A percentile compares a stretch with the other conserved stretches of the same genome.
Conservation (phyloP, 1,140 invertebrate genomes). For the Lithobius niger region DNA sequence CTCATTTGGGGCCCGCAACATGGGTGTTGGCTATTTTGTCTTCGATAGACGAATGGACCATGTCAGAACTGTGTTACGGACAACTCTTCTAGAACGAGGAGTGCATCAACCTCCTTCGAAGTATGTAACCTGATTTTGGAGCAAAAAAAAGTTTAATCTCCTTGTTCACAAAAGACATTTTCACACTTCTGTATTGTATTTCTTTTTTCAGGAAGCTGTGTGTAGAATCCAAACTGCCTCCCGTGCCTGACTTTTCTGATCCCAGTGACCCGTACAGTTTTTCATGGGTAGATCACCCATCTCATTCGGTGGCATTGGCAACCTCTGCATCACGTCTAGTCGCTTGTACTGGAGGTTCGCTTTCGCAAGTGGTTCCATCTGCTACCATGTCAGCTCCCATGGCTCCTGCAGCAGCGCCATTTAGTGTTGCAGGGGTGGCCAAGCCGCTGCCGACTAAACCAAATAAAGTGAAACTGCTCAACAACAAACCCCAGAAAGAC, state of each 20-base stretch:
- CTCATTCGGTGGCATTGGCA: no score
- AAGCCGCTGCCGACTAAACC: background rate
- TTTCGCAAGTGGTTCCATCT: no score
- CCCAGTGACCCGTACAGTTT: conserved; percentile 11
- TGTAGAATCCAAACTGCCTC: conserved; percentile 11
- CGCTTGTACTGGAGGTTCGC: no score
- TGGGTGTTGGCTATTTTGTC: conserved; percentile 9
- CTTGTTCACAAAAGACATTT: no score
- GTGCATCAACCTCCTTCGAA: conserved; percentile 4
- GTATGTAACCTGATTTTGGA: no score
- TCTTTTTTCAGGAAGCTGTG: conserved; percentile 10
- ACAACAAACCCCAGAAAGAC: background rate
- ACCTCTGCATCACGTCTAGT: background rate
- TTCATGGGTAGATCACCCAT: conserved; percentile 4
- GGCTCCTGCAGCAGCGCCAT: no score
- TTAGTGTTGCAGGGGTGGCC: no score
- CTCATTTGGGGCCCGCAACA: conserved; percentile 2
- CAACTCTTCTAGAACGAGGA: background rate
- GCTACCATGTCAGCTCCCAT: no score
- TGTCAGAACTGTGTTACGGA: conserved; percentile 1
- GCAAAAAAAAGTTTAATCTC: no score
- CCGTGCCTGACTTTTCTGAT: conserved; percentile 14
- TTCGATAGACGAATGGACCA: conserved; percentile 4
- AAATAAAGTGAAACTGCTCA: conserved; percentile 2
- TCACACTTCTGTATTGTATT: no score